These are phyloP conservation scores for Motacilla tschutschensis DNA, from an alignment of 2,113 vertebrate species.

Conservation along the genomic window DNA sequence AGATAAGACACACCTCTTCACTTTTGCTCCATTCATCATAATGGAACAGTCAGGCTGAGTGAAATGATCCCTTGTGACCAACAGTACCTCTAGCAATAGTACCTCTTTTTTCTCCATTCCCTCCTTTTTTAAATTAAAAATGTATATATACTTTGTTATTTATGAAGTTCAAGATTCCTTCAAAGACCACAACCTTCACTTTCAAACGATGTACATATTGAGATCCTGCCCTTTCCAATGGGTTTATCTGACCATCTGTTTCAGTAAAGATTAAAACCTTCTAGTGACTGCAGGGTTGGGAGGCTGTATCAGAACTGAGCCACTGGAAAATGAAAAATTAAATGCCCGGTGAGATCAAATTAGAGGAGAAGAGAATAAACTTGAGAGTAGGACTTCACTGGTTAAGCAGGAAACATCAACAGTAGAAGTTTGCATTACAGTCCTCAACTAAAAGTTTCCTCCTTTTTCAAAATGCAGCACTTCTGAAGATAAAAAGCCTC, in stretches of 20 bases:
- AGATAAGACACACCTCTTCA: conserved; percentile 4
- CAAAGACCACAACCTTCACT: conserved; percentile 24
- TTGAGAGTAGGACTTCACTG: background rate
- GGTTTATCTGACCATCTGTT: conserved; percentile 7
- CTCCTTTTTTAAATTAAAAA: background rate
- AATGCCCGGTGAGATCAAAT: background rate
- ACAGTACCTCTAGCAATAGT: background rate
- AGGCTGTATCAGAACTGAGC: background rate
- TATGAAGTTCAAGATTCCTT: background rate
- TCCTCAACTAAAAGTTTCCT: background rate
- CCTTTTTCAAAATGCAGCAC: background rate
- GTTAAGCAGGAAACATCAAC: background rate
- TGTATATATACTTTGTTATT: background rate
- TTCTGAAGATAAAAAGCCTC: conserved; percentile 17
- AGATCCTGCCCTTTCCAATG: background rate
- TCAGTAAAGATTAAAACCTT: conserved; percentile 33
- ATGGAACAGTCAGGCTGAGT: background rate
- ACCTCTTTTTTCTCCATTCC: background rate
- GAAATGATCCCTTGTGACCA: background rate
- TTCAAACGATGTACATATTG: background rate
- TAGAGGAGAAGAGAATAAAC: conserved; percentile 1
- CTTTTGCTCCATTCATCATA: background rate
- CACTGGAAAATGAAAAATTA: background rate
- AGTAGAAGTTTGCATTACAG: background rate
- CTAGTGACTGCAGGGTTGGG: background rate